These are phyloP conservation scores for Steatornis caripensis DNA, from an alignment of 2,113 vertebrate species.

Conservation along the genomic window DNA sequence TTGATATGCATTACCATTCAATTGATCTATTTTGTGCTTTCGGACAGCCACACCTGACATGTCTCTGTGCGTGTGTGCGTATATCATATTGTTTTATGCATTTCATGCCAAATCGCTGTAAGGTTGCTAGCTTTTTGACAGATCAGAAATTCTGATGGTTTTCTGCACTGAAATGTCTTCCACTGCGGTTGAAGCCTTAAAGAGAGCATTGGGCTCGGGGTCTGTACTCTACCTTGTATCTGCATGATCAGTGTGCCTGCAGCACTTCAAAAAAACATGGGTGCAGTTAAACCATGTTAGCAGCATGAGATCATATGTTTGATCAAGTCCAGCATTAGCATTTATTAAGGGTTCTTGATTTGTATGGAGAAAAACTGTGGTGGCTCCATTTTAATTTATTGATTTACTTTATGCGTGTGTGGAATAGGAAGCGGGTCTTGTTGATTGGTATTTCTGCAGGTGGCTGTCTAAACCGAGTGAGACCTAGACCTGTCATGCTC, in stretches of 20 bases:
- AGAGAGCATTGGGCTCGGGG: background rate
- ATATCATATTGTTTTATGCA: no score
- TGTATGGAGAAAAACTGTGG: background rate
- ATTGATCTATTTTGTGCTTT: background rate
- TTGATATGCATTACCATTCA: background rate
- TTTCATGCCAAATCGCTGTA: background rate
- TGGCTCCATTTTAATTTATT: conserved; percentile 38
- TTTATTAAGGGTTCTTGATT: background rate
- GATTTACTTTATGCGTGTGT: background rate
- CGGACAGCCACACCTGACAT: conserved; percentile 12
- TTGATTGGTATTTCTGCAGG: conserved; percentile 16
- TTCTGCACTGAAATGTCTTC: background rate
- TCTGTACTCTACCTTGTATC: background rate
- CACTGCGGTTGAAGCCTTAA: background rate
- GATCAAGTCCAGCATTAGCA: background rate
- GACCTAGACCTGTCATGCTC: background rate
- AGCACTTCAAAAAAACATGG: background rate
- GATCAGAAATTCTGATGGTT: background rate
- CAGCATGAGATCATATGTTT: rapidly evolving
- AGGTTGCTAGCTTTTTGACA: background rate
- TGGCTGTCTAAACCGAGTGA: background rate
- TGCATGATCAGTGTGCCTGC: background rate
- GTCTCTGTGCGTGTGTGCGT: background rate
- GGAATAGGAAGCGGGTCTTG: background rate
- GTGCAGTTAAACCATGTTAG: background rate